Evolutionary conservation across 2,113 vertebrate genomes (phyloP), one percentile per base, ranked within the genome.

Genomic region (Aphyosemion australe): DNA sequence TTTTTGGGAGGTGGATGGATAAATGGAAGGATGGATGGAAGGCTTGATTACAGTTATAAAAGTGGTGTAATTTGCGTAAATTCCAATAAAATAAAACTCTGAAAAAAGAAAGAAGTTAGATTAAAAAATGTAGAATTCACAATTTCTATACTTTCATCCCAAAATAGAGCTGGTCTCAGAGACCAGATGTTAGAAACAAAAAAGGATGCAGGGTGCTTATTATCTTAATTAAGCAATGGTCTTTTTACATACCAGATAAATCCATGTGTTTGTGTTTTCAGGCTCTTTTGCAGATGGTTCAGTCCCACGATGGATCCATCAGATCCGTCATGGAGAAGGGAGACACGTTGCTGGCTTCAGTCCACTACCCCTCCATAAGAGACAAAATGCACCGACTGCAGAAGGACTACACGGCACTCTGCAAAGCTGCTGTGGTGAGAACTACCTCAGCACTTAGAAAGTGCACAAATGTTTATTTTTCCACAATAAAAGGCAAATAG

Each of bases 261-360:
- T 3, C 13, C 42, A 9, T 61, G 31, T 58, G 1, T 69, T 11
- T 82, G 46, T 78, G 45, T 69, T 59, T 9, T n/a, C 78, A 99
- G 97, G 94, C 94, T 46, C 83, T 98, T 32, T 91, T 95, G 21
- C 96, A 98, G 90, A 94, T 85, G 31, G 86, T 98, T 76, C 90
- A 97, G 74, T 96, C 96, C 32, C 94, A 95, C 2, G 95, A 97
- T 21, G 92, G 94, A 3, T 93, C 94, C 2, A 71, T 99, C 74
- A 95, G 88, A 70, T 95, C 95, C 0, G 93, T 99, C 68, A 76
- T 86, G 63, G 97, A 99, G 91, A 99, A 96, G 69, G 96, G 96
- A 1, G 92, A 95, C 5, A 86, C 92, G 10, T 92, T 99, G 64
- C 84, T 95, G 84, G 91, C 93, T 19, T 84, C 94, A 16, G 89